Evolutionary conservation across 2,113 vertebrate species (phyloP).

Genomic region (Onychostruthus taczanowskii): DNA sequence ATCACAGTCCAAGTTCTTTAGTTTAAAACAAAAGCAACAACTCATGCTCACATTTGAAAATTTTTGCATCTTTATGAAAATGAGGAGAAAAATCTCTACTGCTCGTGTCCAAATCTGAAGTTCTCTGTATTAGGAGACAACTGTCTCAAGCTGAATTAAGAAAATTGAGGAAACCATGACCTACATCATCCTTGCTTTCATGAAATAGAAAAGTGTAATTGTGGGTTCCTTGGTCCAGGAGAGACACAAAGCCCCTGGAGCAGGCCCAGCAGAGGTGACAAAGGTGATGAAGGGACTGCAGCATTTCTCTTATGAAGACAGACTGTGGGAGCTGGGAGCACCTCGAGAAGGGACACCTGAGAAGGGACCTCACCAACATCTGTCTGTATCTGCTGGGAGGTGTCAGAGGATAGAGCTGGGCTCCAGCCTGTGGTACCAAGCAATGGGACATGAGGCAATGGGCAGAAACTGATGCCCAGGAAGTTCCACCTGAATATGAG

Average conservation of each 20-base stretch:
- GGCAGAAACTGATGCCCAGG: not conserved
- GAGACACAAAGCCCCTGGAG: not conserved
- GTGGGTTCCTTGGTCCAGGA: not conserved
- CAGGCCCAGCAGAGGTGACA: not conserved
- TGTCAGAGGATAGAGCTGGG: not conserved
- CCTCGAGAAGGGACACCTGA: accelerated
- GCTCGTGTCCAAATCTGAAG: not conserved
- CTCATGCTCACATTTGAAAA: not conserved
- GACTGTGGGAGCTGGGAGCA: not conserved
- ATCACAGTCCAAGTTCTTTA: not conserved
- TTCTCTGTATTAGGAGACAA: not conserved
- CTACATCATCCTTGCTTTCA: not conserved
- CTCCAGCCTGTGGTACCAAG: not conserved
- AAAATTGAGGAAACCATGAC: not conserved
- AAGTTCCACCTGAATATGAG: not conserved
- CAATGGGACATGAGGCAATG: not conserved
- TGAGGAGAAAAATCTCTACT: not conserved
- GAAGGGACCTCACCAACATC: not conserved
- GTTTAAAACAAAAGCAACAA: not conserved
- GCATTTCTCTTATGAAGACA: not conserved
- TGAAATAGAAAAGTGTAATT: not conserved
- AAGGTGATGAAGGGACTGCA: not conserved
- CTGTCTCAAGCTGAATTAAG: not conserved
- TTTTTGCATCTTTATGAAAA: not conserved
- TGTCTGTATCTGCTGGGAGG: not conserved